A percentile compares a stretch with the other conserved stretches of the same genome.
Conservation (phyloP, 2,888 invertebrate species). For the Melanophora roralis region DNA sequence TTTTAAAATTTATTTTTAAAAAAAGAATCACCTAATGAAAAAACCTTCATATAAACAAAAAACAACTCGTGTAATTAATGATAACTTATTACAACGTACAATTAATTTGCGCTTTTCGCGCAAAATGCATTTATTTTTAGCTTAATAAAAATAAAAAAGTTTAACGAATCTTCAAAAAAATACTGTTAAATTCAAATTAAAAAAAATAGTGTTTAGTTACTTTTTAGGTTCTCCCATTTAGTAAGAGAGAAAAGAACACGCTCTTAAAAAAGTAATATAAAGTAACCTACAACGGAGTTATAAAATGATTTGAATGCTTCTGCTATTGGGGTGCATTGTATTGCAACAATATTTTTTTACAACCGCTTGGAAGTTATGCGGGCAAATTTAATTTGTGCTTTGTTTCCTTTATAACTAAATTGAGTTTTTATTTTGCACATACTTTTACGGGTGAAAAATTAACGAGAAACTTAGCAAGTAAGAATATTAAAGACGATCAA, state of each 20-base stretch:
- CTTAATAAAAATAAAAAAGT: too few species aligned
- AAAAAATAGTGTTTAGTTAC: too few species aligned
- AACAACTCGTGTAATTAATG: constrained; percentile 1
- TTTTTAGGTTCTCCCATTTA: too few species aligned
- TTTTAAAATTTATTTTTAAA: too few species aligned
- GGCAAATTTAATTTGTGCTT: constrained; percentile 57
- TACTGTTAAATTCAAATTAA: too few species aligned
- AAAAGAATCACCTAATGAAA: too few species aligned
- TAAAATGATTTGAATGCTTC: constrained; percentile 45
- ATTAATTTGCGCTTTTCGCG: too few species aligned
- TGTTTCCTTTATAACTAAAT: constrained; percentile 50
- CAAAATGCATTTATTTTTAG: too few species aligned
- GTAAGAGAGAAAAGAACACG: too few species aligned
- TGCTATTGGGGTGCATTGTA: neutral
- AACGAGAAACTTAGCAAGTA: too few species aligned
- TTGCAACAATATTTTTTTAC: constrained; percentile 1
- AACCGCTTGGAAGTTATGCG: constrained; percentile 52
- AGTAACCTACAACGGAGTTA: constrained; percentile 25
- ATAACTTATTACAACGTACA: constrained; percentile 5
- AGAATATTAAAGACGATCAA: neutral
- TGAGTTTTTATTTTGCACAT: constrained; percentile 20
- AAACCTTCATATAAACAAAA: too few species aligned
- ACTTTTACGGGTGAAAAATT: neutral
- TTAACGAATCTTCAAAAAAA: too few species aligned
- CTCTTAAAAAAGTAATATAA: neutral